Base-by-base conservation (phyloP, 2,888 invertebrate genomes). In the Parasteatoda lunata region DNA sequence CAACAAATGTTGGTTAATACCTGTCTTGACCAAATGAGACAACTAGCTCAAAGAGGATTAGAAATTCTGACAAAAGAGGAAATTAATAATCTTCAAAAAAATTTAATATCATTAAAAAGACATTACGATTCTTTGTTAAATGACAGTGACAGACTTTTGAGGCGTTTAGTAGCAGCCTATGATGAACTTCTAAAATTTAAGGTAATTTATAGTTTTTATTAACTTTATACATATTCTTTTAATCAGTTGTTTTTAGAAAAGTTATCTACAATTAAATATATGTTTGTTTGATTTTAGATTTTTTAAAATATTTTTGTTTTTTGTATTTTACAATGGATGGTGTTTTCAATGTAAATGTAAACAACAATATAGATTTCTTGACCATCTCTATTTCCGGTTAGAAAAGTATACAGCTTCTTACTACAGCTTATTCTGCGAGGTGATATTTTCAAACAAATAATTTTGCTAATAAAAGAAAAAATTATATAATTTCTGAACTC, bases 31-130 rank as follows among this genome's bases (percentile, higher is more conserved):
- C 97, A 97, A 93, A 96, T 97, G 11, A 95, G 97, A 81, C 97
- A 97, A 91, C 94, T 98, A 77, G 96, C 97, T 5, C 94, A 97
- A 4, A 96, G 97, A 47, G 97, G 97, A 0, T 95, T 96, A 49
- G 97, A 97, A 90, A 95, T 97, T 15, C 93, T 98, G 7, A 97
- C 97, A 4, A 95, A 96, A 89, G 97, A 97, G 90, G 97, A 98
- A 93, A 95, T 97, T 64, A 95, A 96, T 59, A 95, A 95, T 49
- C 93, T 98, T 89, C 97, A 97, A 92, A 96, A 96, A 90, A 96
- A 96, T 90, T 96, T 96, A 15, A 94, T 96, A 66, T 95, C 95
- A 88, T 93, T 98, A 89, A 96, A 96, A 90, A 95, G 95, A 54
- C 94, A 97, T 69, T 96, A 95, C 90, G 97, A 97, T 92, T 95